Evolutionary conservation across 2,888 invertebrate species (phyloP).

Genomic region (Drosophila anomalata): DNA sequence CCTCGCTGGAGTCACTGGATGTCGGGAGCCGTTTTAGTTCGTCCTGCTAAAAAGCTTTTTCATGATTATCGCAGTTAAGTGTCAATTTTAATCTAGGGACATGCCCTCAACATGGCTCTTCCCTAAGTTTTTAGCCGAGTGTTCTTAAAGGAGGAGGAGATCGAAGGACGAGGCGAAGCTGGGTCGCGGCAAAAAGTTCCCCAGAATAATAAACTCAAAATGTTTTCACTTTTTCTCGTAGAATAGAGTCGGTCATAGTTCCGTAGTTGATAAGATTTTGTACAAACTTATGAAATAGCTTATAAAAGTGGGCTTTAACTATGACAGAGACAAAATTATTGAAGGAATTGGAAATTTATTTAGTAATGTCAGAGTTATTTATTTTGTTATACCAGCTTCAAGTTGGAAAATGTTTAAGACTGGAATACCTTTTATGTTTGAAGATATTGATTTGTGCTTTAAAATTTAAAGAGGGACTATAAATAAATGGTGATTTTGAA

Average conservation of each 20-base stretch:
- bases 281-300: not conserved
- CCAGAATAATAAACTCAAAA: slow-evolving; percentile 25
- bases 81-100: slow-evolving; percentile 64
- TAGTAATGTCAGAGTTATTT: too few relatives aligned
- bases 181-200: not conserved
- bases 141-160: slow-evolving; percentile 2
- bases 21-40: slow-evolving; percentile 23
- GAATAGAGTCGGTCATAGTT: not conserved
- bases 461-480: too few relatives aligned
- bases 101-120: slow-evolving; percentile 1
- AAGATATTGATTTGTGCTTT: too few relatives aligned
- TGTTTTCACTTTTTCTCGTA: slow-evolving; percentile 41
- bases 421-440: too few relatives aligned
- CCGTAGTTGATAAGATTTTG: not conserved
- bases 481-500: too few relatives aligned
- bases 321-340: not conserved
- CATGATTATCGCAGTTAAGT: slow-evolving; percentile 65
- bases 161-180: not conserved
- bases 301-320: not conserved
- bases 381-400: too few relatives aligned
- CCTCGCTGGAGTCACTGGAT: not conserved
- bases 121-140: not conserved
- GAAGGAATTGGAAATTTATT: too few relatives aligned
- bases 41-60: slow-evolving; percentile 60
- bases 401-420: too few relatives aligned